Conservation (phyloP, 2,888 invertebrate species). For the Pyrrhia umbra region DNA sequence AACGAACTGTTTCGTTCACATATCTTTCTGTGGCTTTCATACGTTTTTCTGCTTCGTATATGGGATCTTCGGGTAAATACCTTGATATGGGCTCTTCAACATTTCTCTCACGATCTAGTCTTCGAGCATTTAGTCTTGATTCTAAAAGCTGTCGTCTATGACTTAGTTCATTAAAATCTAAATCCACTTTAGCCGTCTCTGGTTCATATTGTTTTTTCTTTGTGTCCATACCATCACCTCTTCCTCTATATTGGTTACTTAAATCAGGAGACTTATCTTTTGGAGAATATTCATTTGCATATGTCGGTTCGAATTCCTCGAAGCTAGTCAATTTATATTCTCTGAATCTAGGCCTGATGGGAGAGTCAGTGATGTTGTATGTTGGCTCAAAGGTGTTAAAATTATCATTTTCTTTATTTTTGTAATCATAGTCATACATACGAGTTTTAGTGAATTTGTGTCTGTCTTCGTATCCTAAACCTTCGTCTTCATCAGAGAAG, state of each 20-base stretch:
- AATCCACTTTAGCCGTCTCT: constrained; percentile 79
- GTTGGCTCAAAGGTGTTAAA: constrained; percentile 79
- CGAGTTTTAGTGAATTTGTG: constrained; percentile 79
- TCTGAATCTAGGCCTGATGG: constrained; percentile 91
- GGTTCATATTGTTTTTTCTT: constrained; percentile 87
- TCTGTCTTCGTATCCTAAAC: constrained; percentile 93
- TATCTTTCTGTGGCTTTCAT: constrained; percentile 89
- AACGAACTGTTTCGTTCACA: constrained; percentile 89
- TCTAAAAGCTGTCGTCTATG: constrained; percentile 94
- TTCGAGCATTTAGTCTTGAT: constrained; percentile 93
- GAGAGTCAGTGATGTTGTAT: constrained; percentile 88
- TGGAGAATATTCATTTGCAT: constrained; percentile 82
- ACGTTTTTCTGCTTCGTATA: constrained; percentile 84
- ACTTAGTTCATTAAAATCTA: constrained; percentile 91
- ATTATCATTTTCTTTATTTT: constrained; percentile 83
- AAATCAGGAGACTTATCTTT: constrained; percentile 75
- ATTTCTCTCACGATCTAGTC: constrained; percentile 80
- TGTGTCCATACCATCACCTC: constrained; percentile 92
- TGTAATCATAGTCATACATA: constrained; percentile 85
- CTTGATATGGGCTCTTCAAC: constrained; percentile 83
- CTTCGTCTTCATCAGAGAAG: constrained; percentile 94
- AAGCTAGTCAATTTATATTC: constrained; percentile 90
- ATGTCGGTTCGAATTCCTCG: constrained; percentile 87
- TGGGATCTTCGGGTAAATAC: constrained; percentile 87
- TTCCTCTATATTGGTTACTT: constrained; percentile 89